phyloP scores from a whole-genome alignment of 1,140 invertebrate genomes.

The Anoplophora glabripennis region DNA sequence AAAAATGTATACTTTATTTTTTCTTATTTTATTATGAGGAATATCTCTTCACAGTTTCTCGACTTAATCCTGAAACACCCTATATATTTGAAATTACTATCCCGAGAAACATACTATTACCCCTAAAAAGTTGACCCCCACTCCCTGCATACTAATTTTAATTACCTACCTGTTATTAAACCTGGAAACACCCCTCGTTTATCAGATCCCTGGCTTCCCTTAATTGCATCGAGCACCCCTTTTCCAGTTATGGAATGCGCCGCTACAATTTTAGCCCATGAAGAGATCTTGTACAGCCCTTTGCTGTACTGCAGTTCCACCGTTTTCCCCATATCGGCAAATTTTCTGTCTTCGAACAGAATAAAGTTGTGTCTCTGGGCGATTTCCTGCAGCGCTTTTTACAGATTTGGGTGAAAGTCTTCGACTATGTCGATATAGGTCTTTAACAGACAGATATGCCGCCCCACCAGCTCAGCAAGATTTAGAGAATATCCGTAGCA shows the following conservation, averaged over 20 bases:
- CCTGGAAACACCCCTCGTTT: conserved; percentile 66
- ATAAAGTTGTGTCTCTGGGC: conserved; percentile 81
- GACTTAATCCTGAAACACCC: no score
- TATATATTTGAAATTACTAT: no score
- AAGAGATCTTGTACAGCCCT: conserved; percentile 72
- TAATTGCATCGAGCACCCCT: conserved; percentile 75
- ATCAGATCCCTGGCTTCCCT: conserved; percentile 50
- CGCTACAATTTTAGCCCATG: conserved; percentile 91
- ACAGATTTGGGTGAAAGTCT: conserved; percentile 70
- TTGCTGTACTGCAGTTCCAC: conserved; percentile 77
- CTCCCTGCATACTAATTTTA: no score
- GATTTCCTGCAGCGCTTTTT: conserved; percentile 62
- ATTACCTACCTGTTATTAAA: conserved; percentile 71
- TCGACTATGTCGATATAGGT: conserved; percentile 87
- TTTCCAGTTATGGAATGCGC: conserved; percentile 82
- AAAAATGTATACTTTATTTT: no score
- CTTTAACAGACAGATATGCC: conserved; percentile 86
- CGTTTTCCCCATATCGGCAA: conserved; percentile 94
- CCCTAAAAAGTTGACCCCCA: no score
- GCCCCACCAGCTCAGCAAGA: conserved; percentile 72
- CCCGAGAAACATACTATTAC: no score
- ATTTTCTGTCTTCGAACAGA: conserved; percentile 96
- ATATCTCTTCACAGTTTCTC: no score
- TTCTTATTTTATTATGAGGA: no score
- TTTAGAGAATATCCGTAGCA: conserved; percentile 67